A percentile compares a stretch with the other conserved stretches of the same genome.
These are phyloP conservation scores for Sussaba pulchella DNA, from an alignment of 2,888 invertebrate species.

Conservation along the genomic window DNA sequence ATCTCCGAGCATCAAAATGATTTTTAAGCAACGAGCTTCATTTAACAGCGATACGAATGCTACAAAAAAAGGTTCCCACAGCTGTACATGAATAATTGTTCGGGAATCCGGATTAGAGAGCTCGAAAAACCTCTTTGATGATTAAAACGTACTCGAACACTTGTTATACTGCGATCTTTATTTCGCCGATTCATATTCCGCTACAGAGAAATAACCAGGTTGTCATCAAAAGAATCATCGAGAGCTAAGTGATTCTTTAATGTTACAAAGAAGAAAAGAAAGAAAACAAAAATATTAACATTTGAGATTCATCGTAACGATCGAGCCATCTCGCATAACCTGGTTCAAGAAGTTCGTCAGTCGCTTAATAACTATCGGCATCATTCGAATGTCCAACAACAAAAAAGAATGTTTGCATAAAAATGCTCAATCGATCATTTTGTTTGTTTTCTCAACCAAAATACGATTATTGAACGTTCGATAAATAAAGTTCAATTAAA, in stretches of 20 bases:
- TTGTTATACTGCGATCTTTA: too few species aligned
- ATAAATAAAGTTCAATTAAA: too few species aligned
- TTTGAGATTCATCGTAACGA: conserved; percentile 31
- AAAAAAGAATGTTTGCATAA: background rate
- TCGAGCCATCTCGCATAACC: conserved; percentile 51
- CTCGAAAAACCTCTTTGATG: too few species aligned
- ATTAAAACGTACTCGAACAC: too few species aligned
- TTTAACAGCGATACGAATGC: background rate
- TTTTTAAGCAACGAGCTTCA: conserved; percentile 2
- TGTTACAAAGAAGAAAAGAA: background rate
- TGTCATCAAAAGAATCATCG: too few species aligned
- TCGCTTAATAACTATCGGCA: background rate
- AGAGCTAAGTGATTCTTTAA: background rate
- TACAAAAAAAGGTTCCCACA: background rate
- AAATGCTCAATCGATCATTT: background rate
- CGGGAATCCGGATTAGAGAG: too few species aligned
- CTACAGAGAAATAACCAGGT: too few species aligned
- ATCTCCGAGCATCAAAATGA: conserved; percentile 25
- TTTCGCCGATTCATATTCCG: too few species aligned
- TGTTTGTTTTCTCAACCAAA: background rate
- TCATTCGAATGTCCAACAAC: background rate
- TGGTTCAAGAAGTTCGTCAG: conserved; percentile 31
- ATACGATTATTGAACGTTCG: background rate
- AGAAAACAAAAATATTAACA: conserved; percentile 9
- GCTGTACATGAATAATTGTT: too few species aligned